These are phyloP conservation scores for Apodemus sylvaticus DNA, from an alignment of 2,113 vertebrate species.

Conservation along the genomic window DNA sequence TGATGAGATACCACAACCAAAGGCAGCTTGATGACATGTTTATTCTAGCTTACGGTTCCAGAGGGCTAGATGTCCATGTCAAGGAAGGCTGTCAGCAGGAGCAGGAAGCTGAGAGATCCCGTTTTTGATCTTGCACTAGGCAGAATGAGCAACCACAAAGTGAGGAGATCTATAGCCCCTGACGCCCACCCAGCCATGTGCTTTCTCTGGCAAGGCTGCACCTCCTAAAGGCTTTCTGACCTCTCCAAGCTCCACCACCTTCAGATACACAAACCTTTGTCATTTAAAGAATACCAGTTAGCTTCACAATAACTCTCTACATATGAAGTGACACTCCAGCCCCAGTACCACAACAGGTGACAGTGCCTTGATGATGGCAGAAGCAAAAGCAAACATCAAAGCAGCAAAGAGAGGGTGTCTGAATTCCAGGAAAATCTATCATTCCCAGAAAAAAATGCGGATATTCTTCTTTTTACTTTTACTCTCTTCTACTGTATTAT, in stretches of 20 bases:
- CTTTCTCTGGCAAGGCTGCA: not conserved
- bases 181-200: not conserved
- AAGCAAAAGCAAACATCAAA: not conserved
- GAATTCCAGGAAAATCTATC: not conserved
- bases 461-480: not conserved
- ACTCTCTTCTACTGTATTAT: too few species aligned
- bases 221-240: not conserved
- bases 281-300: not conserved
- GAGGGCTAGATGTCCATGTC: not conserved
- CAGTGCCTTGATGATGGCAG: not conserved
- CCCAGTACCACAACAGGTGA: not conserved
- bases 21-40: not conserved
- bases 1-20: not conserved
- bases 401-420: not conserved
- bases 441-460: not conserved
- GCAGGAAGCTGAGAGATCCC: not conserved
- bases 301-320: not conserved
- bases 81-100: not conserved
- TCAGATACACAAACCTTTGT: not conserved
- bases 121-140: not conserved
- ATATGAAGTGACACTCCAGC: not conserved
- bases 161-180: not conserved
- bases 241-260: not conserved
- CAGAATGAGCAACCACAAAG: not conserved
- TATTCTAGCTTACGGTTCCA: not conserved